phyloP scores from a whole-genome alignment of 2,797 vertebrate genomes.

The Hippocampus kuda region DNA sequence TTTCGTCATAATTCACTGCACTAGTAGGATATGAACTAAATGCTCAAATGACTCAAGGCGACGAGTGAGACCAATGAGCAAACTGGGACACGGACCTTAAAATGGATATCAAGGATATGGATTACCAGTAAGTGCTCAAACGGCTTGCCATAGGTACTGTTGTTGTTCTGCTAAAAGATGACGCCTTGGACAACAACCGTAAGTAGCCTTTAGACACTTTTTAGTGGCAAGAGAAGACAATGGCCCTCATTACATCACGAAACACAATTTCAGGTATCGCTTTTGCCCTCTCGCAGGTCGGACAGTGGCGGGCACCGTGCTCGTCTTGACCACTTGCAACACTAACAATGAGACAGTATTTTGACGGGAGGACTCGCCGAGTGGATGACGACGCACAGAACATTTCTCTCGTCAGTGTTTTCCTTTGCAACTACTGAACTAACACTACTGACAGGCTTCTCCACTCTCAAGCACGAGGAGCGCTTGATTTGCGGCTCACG shows the following conservation, averaged over 20 bases:
- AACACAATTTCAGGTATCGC: slow-evolving; percentile 18
- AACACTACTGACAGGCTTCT: slow-evolving; percentile 58
- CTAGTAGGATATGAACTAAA: too few species aligned
- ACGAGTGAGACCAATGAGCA: background rate
- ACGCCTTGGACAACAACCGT: slow-evolving; percentile 26
- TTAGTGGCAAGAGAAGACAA: slow-evolving; percentile 24
- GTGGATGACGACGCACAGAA: background rate
- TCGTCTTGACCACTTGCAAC: slow-evolving; percentile 10
- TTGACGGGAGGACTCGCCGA: background rate
- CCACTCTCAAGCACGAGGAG: background rate
- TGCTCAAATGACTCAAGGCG: too few species aligned
- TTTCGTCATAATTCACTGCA: background rate
- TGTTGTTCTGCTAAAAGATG: slow-evolving; percentile 53
- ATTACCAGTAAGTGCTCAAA: background rate
- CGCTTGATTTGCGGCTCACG: slow-evolving; percentile 15
- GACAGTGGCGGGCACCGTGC: slow-evolving; percentile 7
- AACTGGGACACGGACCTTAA: background rate
- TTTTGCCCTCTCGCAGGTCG: slow-evolving; percentile 1
- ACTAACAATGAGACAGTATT: background rate
- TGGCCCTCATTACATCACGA: slow-evolving; percentile 57
- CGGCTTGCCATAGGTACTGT: background rate
- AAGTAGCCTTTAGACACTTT: slow-evolving; percentile 15
- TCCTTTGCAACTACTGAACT: slow-evolving; percentile 55
- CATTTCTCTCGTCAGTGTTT: background rate
- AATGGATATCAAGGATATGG: background rate